Evolutionary conservation across 1,140 invertebrate genomes (phyloP).

Genomic region (Nephotettix cincticeps): DNA sequence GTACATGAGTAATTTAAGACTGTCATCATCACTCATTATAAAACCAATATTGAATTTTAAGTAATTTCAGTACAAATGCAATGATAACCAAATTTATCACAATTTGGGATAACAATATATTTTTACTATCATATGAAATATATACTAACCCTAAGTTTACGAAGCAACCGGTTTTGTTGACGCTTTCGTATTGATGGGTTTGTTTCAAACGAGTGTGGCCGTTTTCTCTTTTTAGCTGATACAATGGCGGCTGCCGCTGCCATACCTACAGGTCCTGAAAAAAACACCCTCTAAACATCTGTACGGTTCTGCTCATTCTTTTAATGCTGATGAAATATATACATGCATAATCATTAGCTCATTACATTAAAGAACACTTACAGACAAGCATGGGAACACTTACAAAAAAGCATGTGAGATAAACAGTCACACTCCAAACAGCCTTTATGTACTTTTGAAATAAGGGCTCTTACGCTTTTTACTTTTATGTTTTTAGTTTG

Average conservation of each 20-base stretch:
- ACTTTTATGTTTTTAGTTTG: too few species aligned
- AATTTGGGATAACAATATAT: too few species aligned
- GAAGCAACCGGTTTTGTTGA: conserved; percentile 90
- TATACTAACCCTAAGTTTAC: conserved; percentile 81
- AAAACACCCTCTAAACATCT: conserved; percentile 22
- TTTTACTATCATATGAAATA: too few species aligned
- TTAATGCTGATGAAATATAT: too few species aligned
- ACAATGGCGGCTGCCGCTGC: conserved; percentile 96
- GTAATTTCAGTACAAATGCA: too few species aligned
- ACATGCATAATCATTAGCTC: too few species aligned
- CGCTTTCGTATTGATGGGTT: conserved; percentile 95
- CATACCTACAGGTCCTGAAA: conserved; percentile 87
- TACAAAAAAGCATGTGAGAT: conserved; percentile 12
- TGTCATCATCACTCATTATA: too few species aligned
- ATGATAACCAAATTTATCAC: too few species aligned
- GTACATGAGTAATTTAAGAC: too few species aligned
- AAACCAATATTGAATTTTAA: too few species aligned
- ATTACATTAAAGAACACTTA: conserved; percentile 30
- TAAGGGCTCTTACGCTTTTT: too few species aligned
- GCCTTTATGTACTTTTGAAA: too few species aligned
- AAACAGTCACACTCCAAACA: conserved; percentile 21
- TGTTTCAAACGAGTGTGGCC: conserved; percentile 96
- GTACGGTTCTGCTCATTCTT: conserved; percentile 18
- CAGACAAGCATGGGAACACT: conserved; percentile 19
- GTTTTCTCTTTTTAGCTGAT: conserved; percentile 92